A percentile compares a stretch with the other conserved stretches of the same genome.
Conservation (phyloP, 2,888 invertebrate species). For the Trachelus stipa region DNA sequence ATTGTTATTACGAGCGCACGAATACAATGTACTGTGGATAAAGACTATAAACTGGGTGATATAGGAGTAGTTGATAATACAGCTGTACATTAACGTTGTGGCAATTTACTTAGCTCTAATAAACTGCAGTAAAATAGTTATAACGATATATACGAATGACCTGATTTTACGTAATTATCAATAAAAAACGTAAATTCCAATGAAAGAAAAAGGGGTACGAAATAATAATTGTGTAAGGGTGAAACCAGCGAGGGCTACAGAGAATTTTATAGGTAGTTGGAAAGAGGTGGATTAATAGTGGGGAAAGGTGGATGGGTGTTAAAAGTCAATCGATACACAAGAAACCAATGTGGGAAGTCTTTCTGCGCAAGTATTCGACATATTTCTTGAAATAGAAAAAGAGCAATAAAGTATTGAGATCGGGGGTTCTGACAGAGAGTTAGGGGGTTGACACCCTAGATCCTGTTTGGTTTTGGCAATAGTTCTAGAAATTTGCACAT, state of each 20-base stretch:
- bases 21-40: background rate
- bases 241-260: background rate
- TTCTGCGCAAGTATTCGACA: background rate
- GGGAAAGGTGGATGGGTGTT: background rate
- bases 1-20: background rate
- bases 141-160: background rate
- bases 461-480: no score
- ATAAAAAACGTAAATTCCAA: background rate
- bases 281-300: background rate
- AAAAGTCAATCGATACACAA: background rate
- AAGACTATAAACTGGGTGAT: background rate
- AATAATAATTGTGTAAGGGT: background rate
- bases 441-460: background rate
- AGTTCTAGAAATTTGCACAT: no score
- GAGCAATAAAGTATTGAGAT: background rate
- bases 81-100: background rate
- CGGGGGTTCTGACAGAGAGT: background rate
- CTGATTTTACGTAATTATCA: background rate
- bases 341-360: background rate
- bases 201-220: background rate
- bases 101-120: background rate
- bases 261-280: background rate
- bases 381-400: background rate
- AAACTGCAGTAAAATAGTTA: background rate
- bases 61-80: background rate